phyloP scores from a whole-genome alignment of 2,888 invertebrate genomes.

The Hirtodrosophila alboralis region DNA sequence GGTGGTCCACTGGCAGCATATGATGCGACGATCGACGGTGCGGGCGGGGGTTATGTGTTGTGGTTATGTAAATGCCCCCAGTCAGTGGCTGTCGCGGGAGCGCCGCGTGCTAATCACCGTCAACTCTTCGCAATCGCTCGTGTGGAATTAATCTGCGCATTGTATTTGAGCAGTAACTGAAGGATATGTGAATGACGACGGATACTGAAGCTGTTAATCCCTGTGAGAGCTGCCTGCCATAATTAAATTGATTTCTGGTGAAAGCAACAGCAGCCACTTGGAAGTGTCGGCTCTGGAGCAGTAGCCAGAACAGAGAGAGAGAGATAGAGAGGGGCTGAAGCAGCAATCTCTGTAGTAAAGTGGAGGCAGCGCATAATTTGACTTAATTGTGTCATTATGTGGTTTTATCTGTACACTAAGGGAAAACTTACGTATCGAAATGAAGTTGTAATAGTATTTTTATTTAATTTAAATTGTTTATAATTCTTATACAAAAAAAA shows the following conservation, averaged over 20 bases:
- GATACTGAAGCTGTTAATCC: constrained; percentile 44
- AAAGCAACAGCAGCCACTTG: constrained; percentile 65
- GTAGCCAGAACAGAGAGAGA: background rate
- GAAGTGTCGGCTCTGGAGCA: constrained; percentile 31
- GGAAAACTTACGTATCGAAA: too few relatives aligned
- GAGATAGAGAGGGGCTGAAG: background rate
- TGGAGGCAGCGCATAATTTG: constrained; percentile 64
- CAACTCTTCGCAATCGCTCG: constrained; percentile 80
- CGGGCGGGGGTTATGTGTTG: background rate
- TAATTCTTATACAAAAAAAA: too few relatives aligned
- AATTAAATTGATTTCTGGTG: constrained; percentile 67
- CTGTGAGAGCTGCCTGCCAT: constrained; percentile 57
- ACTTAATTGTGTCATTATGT: constrained; percentile 77
- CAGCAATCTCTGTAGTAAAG: constrained; percentile 37
- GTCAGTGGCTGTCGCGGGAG: background rate
- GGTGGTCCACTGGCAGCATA: constrained; percentile 61
- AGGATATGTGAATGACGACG: constrained; percentile 30
- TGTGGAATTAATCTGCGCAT: constrained; percentile 76
- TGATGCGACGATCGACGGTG: constrained; percentile 44
- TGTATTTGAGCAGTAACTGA: constrained; percentile 54
- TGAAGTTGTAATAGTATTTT: too few relatives aligned
- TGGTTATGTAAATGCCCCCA: constrained; percentile 9
- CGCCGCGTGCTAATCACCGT: constrained; percentile 77
- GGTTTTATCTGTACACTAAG: constrained; percentile 36
- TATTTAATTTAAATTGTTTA: too few relatives aligned